Evolutionary conservation across 2,888 invertebrate genomes (phyloP).

Genomic region (Sminthurides aquaticus): DNA sequence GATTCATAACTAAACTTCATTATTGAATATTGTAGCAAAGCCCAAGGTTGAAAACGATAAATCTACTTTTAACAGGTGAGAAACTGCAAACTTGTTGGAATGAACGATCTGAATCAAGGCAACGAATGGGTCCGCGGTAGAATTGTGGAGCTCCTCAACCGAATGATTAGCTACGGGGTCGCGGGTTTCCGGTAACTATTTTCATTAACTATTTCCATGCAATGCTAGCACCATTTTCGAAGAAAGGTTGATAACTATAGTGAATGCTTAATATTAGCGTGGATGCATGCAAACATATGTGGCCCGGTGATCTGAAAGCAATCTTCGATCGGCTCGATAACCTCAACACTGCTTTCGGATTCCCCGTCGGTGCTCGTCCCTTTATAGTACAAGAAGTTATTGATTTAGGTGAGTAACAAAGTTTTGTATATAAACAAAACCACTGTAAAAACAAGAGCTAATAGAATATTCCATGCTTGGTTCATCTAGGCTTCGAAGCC

Average conservation of each 20-base stretch:
- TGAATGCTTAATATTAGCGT: slow-evolving; percentile 33
- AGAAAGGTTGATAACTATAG: not conserved
- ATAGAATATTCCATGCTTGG: no score
- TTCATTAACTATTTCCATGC: not conserved
- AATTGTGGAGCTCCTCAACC: slow-evolving; percentile 60
- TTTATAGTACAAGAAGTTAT: slow-evolving; percentile 54
- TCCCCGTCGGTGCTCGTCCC: slow-evolving; percentile 57
- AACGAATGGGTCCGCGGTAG: slow-evolving; percentile 58
- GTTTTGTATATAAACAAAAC: no score
- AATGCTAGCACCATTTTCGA: not conserved
- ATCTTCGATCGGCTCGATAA: slow-evolving; percentile 55
- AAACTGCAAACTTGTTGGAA: slow-evolving; percentile 62
- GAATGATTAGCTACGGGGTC: slow-evolving; percentile 62
- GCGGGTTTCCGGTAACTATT: slow-evolving; percentile 64
- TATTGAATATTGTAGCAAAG: not conserved
- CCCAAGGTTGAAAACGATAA: not conserved
- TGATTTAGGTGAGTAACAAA: slow-evolving; percentile 54
- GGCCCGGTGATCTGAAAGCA: slow-evolving; percentile 61
- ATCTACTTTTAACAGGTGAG: slow-evolving; percentile 51
- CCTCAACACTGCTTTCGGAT: slow-evolving; percentile 54
- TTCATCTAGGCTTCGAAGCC: slow-evolving; percentile 45
- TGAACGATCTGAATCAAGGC: slow-evolving; percentile 69
- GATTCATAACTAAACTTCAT: not conserved
- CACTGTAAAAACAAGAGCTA: no score
- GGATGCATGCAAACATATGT: slow-evolving; percentile 53